Evolutionary conservation across 2,113 vertebrate species (phyloP), one percentile per base, ranked within the genome.

Genomic region (Chionis minor): DNA sequence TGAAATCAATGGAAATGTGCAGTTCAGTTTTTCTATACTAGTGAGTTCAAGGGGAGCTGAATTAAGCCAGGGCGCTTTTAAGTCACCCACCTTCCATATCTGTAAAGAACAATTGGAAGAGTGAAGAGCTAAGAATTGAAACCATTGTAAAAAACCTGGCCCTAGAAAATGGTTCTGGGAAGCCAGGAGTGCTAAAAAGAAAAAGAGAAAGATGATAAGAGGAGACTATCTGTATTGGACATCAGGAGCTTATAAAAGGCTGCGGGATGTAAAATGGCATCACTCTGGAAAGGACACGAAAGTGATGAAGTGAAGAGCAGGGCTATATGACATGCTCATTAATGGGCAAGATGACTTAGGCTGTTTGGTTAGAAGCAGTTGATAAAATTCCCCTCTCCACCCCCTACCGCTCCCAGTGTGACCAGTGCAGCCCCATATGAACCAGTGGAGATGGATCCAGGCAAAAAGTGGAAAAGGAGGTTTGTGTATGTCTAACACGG

Each of bases 161-260:
- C 94, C 75, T 81, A 82, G 91, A 92, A 95, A 95, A 96, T 77
- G 84, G 74, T 88, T 95, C 92, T 77, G 81, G 94, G 89, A 69
- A 96, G 52, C 94, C 81, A 96, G 95, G 94, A 97, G 92, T 67
- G 87, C 81, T 96, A 56, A 92, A 96, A 96, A 94, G 90, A 82
- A 85, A 95, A 88, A 93, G 58, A 47, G 63, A 92, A 65, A 92
- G 81, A 80, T 90, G 78, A 93, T 95, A 90, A 94, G 91, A 91
- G 94, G 74, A 62, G 84, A 78, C 66, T 95, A 62, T 92, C 93
- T 87, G 81, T 95, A 90, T 88, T 97, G 94, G 97, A 80, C 91
- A 96, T 91, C 92, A 88, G 93, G 95, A 94, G 91, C 92, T 95
- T 95, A 71, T 95, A 92, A 97, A 97, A 92, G 84, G 91, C 40